Conservation (phyloP, 2,888 invertebrate species). For the Stenichneumon culpator region DNA sequence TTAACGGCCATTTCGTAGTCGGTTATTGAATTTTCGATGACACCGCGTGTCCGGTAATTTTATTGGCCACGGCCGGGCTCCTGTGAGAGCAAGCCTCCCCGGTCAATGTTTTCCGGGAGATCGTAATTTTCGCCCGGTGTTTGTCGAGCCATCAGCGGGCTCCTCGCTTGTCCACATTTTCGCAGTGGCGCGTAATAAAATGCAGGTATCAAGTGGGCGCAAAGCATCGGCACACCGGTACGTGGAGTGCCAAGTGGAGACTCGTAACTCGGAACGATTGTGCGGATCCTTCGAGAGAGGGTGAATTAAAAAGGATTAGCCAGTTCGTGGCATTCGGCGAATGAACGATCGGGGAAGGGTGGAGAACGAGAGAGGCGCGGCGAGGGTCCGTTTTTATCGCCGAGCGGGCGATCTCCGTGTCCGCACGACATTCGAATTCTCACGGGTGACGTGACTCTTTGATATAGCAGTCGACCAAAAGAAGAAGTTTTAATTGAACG, state of each 20-base stretch:
- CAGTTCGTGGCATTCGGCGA: slow-evolving; percentile 47
- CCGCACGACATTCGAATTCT: slow-evolving; percentile 67
- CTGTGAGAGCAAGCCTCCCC: not conserved
- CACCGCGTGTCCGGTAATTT: slow-evolving; percentile 54
- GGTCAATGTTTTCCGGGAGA: not conserved
- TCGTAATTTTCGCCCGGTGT: slow-evolving; percentile 13
- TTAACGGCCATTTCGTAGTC: slow-evolving; percentile 33
- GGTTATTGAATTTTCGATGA: slow-evolving; percentile 67
- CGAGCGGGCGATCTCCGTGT: slow-evolving; percentile 45
- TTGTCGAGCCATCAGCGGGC: slow-evolving; percentile 21
- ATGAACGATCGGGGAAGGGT: slow-evolving; percentile 44
- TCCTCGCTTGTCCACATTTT: slow-evolving; percentile 33
- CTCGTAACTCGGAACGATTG: slow-evolving; percentile 33
- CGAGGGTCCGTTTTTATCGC: slow-evolving; percentile 53
- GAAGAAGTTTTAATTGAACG: slow-evolving; percentile 82
- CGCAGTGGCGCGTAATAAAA: slow-evolving; percentile 5
- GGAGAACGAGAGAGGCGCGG: not conserved
- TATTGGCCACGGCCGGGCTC: slow-evolving; percentile 50
- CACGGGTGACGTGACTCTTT: slow-evolving; percentile 70
- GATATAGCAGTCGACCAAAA: slow-evolving; percentile 72
- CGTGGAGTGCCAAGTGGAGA: not conserved
- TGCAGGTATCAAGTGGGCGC: not conserved
- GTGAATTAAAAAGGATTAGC: slow-evolving; percentile 68
- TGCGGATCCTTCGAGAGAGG: slow-evolving; percentile 30
- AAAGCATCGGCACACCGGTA: slow-evolving; percentile 21